phyloP scores from a whole-genome alignment of 2,888 invertebrate genomes.

The Cetonia aurata region DNA sequence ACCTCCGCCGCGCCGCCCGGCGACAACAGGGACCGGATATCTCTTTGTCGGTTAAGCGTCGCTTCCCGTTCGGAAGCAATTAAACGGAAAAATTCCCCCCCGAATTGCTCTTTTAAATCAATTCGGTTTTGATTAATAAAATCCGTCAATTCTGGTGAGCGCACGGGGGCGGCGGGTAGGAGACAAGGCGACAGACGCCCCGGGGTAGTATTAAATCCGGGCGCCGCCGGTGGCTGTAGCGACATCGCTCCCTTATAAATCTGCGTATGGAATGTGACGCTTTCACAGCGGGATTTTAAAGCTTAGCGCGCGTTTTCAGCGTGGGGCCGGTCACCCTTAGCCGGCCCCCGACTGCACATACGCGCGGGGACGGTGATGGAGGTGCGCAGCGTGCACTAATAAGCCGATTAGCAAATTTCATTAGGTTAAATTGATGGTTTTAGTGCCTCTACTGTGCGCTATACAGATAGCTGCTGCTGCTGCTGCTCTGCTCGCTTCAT shows the following conservation, averaged over 20 bases:
- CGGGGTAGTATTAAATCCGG: constrained; percentile 46
- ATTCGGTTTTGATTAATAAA: constrained; percentile 48
- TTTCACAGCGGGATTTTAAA: constrained; percentile 57
- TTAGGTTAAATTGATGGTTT: constrained; percentile 54
- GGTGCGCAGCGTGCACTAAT: constrained; percentile 51
- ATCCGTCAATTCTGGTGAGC: constrained; percentile 51
- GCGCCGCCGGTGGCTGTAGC: constrained; percentile 6
- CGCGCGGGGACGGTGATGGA: constrained; percentile 23
- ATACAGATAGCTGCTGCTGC: too few species aligned
- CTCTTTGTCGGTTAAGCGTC: constrained; percentile 22
- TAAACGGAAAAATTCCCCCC: constrained; percentile 29
- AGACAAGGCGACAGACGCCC: not conserved
- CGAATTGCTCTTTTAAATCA: constrained; percentile 45
- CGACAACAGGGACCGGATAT: constrained; percentile 11
- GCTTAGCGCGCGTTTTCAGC: constrained; percentile 50
- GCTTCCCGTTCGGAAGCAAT: constrained; percentile 23
- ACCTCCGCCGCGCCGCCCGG: not conserved
- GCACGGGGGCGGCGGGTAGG: constrained; percentile 1
- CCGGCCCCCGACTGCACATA: constrained; percentile 2
- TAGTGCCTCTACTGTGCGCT: constrained; percentile 18
- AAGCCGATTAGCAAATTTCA: constrained; percentile 55
- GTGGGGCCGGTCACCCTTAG: constrained; percentile 49
- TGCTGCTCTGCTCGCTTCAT: too few species aligned
- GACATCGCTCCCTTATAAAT: constrained; percentile 50
- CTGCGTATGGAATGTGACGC: constrained; percentile 56